A percentile compares a stretch with the other conserved stretches of the same genome.
Conservation (phyloP, 1,140 invertebrate species). For the Onthophagus taurus region DNA sequence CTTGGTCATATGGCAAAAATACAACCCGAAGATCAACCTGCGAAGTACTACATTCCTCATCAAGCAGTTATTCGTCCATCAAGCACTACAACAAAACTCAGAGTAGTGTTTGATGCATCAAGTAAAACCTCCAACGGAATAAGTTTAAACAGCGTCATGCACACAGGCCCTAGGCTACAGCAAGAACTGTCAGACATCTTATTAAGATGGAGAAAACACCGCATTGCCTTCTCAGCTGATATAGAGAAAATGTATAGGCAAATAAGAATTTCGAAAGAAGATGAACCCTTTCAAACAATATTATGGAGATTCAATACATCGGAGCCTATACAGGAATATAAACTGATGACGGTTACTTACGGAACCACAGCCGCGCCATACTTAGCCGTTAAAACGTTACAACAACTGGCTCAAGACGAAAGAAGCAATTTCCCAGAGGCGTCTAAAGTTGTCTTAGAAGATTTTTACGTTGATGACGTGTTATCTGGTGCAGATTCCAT, state of each 20-base stretch:
- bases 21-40: no score
- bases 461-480: constrained; percentile 36
- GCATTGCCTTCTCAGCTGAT: constrained; percentile 25
- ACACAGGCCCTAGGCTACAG: constrained; percentile 30
- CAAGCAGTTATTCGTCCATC: no score
- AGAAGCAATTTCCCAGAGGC: constrained; percentile 22
- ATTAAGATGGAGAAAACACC: constrained; percentile 27
- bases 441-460: constrained; percentile 17
- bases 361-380: constrained; percentile 12
- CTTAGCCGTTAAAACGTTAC: constrained; percentile 15
- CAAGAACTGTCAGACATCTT: constrained; percentile 34
- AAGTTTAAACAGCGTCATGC: constrained; percentile 28
- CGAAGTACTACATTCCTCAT: no score
- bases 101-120: constrained; percentile 33
- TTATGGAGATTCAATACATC: constrained; percentile 17
- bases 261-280: background rate
- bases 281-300: constrained; percentile 9
- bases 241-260: constrained; percentile 30
- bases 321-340: constrained; percentile 12
- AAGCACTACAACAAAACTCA: constrained; percentile 9
- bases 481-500: constrained; percentile 27
- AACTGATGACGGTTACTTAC: constrained; percentile 15
- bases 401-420: constrained; percentile 18
- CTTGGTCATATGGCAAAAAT: no score
- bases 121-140: constrained; percentile 18